phyloP scores from a whole-genome alignment of 1,140 invertebrate species.

The Caerostris extrusa region DNA sequence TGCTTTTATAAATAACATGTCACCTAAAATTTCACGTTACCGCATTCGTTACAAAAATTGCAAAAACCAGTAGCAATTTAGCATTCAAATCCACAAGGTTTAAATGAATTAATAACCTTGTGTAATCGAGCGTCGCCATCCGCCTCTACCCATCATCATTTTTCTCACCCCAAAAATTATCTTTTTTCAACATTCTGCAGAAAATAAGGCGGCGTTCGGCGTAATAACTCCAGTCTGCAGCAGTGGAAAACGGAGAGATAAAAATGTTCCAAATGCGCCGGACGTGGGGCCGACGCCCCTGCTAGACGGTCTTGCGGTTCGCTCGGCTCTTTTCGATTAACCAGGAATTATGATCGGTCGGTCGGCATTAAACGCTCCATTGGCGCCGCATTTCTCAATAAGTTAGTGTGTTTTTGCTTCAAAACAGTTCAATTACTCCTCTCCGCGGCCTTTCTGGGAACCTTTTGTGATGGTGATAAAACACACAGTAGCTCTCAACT shows the following conservation, averaged over 20 bases:
- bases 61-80: too few species aligned
- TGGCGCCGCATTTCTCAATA: slow-evolving; percentile 13
- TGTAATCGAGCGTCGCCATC: neutral
- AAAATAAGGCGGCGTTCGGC: neutral
- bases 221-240: neutral
- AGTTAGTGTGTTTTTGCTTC: slow-evolving; percentile 6
- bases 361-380: neutral
- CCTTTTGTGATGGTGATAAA: neutral
- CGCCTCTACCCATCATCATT: neutral
- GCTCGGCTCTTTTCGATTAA: neutral
- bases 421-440: neutral
- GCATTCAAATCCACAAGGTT: too few species aligned
- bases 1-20: too few species aligned
- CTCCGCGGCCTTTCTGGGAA: neutral
- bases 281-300: neutral
- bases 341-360: neutral
- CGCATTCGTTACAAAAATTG: too few species aligned
- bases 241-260: neutral
- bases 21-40: too few species aligned
- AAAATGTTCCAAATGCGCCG: neutral
- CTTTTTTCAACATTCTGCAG: neutral
- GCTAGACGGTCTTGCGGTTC: neutral
- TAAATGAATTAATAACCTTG: neutral
- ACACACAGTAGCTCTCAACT: neutral
- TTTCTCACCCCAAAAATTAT: neutral